Conservation (phyloP, 2,797 vertebrate genomes). For the Muscicapa striata region DNA sequence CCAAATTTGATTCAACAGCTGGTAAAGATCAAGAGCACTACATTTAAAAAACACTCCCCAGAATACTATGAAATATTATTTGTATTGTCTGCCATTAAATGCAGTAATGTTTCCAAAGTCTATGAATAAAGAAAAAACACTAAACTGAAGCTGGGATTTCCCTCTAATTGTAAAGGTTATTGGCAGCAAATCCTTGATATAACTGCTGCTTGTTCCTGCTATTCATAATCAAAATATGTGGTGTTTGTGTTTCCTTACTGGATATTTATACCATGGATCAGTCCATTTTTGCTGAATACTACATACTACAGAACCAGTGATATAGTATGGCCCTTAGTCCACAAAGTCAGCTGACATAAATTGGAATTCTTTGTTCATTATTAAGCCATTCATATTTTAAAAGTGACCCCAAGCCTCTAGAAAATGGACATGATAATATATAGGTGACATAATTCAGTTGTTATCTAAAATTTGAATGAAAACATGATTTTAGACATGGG, state of each 20-base stretch:
- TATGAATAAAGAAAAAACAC: conserved; percentile 16
- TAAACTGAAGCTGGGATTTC: conserved; percentile 36
- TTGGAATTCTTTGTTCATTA: not conserved
- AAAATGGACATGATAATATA: not conserved
- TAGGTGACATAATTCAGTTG: not conserved
- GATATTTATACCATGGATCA: not conserved
- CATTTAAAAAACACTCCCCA: not conserved
- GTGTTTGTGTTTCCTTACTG: not conserved
- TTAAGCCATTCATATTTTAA: not conserved
- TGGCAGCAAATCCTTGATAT: not conserved
- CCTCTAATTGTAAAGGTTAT: conserved; percentile 1
- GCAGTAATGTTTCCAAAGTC: not conserved
- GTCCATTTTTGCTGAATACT: not conserved
- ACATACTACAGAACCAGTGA: not conserved
- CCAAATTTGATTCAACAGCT: conserved; percentile 25
- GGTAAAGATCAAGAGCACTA: not conserved
- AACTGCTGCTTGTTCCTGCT: not conserved
- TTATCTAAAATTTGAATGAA: not conserved
- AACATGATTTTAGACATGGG: not conserved
- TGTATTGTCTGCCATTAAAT: not conserved
- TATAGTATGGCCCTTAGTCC: not conserved
- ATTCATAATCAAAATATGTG: not conserved
- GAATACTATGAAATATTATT: not conserved
- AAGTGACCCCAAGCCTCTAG: not conserved
- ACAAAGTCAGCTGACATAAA: not conserved